Evolutionary conservation across 2,888 invertebrate genomes (phyloP).

Genomic region (Metacarcinus magister): DNA sequence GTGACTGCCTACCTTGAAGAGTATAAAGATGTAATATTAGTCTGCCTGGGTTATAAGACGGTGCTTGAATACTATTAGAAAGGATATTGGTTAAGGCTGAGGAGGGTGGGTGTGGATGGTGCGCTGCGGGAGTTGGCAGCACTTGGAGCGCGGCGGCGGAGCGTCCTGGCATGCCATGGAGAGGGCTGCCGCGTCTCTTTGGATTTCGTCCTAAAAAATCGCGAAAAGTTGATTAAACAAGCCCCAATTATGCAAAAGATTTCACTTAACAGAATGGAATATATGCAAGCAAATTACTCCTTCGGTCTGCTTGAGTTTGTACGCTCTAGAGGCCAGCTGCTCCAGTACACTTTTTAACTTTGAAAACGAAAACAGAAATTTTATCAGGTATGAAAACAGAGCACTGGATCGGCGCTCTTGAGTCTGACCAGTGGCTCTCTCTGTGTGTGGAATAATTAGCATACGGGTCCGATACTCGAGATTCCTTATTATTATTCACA

Average conservation of each 20-base stretch:
- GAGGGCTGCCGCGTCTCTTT: constrained; percentile 58
- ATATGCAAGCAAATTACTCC: constrained; percentile 66
- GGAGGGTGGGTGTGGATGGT: background rate
- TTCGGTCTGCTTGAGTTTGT: constrained; percentile 53
- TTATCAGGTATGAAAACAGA: constrained; percentile 71
- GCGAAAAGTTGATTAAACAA: constrained; percentile 71
- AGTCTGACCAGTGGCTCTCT: constrained; percentile 73
- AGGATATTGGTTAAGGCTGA: background rate
- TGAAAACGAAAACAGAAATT: constrained; percentile 70
- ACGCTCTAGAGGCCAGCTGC: constrained; percentile 51
- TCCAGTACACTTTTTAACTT: constrained; percentile 22
- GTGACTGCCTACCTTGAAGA: background rate
- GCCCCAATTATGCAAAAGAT: constrained; percentile 68
- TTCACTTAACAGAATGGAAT: constrained; percentile 63
- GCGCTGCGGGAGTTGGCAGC: constrained; percentile 43
- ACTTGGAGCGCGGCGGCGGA: constrained; percentile 51
- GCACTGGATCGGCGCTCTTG: constrained; percentile 65
- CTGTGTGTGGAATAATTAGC: constrained; percentile 75
- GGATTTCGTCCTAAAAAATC: constrained; percentile 66
- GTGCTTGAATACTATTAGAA: background rate
- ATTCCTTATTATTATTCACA: constrained; percentile 76
- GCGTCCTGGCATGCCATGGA: constrained; percentile 47
- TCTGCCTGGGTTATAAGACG: background rate
- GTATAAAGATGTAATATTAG: background rate
- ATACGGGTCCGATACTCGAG: constrained; percentile 72